phyloP scores from a whole-genome alignment of 2,888 invertebrate genomes.

The Scelioninae gen. 2 region DNA sequence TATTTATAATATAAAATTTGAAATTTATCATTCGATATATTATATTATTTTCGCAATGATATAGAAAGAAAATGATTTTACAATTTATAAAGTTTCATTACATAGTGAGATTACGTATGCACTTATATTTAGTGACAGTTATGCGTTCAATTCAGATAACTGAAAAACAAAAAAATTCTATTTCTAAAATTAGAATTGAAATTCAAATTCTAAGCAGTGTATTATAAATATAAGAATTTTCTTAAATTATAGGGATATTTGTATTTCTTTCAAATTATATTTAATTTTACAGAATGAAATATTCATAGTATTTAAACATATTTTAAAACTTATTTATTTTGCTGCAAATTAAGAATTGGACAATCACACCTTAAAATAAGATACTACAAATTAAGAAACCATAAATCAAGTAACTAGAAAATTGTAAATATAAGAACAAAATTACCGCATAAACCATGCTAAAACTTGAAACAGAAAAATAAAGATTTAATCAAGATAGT shows the following conservation, averaged over 20 bases:
- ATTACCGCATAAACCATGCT: too few species aligned
- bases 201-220: constrained; percentile 30
- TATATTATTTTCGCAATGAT: background rate
- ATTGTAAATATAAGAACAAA: too few species aligned
- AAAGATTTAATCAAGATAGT: too few species aligned
- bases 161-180: constrained; percentile 38
- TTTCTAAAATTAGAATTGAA: constrained; percentile 34
- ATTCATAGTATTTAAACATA: background rate
- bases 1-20: background rate
- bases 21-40: background rate
- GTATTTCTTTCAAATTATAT: constrained; percentile 11
- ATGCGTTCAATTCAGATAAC: constrained; percentile 18
- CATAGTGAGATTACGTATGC: too few species aligned
- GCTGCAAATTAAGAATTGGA: too few species aligned
- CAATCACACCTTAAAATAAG: too few species aligned
- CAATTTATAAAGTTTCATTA: too few species aligned
- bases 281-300: constrained; percentile 4
- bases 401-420: too few species aligned
- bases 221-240: constrained; percentile 34
- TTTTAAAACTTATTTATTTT: too few species aligned
- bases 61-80: too few species aligned
- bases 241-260: constrained; percentile 23
- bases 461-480: too few species aligned
- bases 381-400: too few species aligned
- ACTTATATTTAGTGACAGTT: constrained; percentile 19